A percentile compares a stretch with the other conserved stretches of the same genome.
These are phyloP conservation scores for Mnemiopsis leidyi DNA, from an alignment of 37 sponge, comb jelly and placozoan genomes.

Conservation along the genomic window DNA sequence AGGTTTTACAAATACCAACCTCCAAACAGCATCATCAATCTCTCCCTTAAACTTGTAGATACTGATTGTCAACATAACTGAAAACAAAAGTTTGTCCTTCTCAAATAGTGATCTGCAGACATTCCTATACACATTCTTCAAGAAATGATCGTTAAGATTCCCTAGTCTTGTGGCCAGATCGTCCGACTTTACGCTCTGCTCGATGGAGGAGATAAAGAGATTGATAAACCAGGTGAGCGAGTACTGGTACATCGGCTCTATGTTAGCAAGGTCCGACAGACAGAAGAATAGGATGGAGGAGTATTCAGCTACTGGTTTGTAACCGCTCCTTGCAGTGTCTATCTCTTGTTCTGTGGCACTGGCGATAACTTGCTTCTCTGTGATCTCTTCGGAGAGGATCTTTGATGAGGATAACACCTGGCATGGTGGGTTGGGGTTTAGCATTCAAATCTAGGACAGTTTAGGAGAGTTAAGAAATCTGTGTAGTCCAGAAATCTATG, in stretches of 20 bases:
- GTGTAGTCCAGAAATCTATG: too few species aligned
- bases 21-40: conserved; percentile 51
- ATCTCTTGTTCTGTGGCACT: conserved; percentile 90
- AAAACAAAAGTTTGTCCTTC: conserved; percentile 72
- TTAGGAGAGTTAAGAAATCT: too few species aligned
- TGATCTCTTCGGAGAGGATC: conserved; percentile 88
- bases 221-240: conserved; percentile 70
- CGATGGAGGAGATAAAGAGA: conserved; percentile 67
- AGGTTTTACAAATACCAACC: neutral
- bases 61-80: conserved; percentile 67
- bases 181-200: conserved; percentile 56
- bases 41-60: conserved; percentile 65
- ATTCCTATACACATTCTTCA: conserved; percentile 60
- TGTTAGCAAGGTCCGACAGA: conserved; percentile 69
- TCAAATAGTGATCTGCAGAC: conserved; percentile 70
- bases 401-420: conserved; percentile 95
- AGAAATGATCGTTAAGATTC: conserved; percentile 68
- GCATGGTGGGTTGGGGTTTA: too few species aligned
- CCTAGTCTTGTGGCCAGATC: conserved; percentile 62
- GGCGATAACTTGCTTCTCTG: conserved; percentile 86
- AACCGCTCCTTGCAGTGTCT: conserved; percentile 90
- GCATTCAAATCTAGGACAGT: too few species aligned
- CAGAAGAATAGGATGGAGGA: conserved; percentile 70
- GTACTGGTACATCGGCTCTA: conserved; percentile 76
- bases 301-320: conserved; percentile 66